phyloP scores from a whole-genome alignment of 64 coral and sea anemone species.

The Actinia tenebrosa region DNA sequence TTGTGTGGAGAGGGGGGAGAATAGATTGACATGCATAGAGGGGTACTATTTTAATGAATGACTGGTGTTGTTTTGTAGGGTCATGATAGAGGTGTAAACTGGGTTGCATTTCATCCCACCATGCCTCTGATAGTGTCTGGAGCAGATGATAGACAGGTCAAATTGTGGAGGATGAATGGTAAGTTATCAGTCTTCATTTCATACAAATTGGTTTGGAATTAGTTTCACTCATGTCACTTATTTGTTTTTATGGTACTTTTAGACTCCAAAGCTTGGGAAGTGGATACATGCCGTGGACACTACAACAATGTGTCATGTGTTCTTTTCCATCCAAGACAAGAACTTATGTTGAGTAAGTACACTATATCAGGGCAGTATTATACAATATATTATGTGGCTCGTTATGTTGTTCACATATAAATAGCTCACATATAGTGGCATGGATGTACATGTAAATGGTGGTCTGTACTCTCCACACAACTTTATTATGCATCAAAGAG shows the following conservation, averaged over 20 bases:
- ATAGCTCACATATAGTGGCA: background rate
- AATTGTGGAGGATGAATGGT: constrained; percentile 99
- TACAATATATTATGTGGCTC: background rate
- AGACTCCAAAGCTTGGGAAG: constrained; percentile 98
- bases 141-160: constrained; percentile 98
- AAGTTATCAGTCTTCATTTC: background rate
- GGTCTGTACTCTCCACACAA: no score
- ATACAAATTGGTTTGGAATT: background rate
- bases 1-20: no score
- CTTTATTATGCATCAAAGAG: no score
- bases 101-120: constrained; percentile 95
- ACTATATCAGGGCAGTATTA: background rate
- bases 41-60: no score
- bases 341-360: constrained; percentile 87
- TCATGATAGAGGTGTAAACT: constrained; percentile 97
- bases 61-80: constrained; percentile 38
- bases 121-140: constrained; percentile 98
- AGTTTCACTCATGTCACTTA: background rate
- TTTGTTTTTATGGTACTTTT: background rate
- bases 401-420: background rate
- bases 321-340: constrained; percentile 95
- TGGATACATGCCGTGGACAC: constrained; percentile 96
- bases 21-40: no score
- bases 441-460: no score
- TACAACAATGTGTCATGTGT: constrained; percentile 98